These are phyloP conservation scores for Delia radicum DNA, from an alignment of 1,140 invertebrate species.

Conservation along the genomic window DNA sequence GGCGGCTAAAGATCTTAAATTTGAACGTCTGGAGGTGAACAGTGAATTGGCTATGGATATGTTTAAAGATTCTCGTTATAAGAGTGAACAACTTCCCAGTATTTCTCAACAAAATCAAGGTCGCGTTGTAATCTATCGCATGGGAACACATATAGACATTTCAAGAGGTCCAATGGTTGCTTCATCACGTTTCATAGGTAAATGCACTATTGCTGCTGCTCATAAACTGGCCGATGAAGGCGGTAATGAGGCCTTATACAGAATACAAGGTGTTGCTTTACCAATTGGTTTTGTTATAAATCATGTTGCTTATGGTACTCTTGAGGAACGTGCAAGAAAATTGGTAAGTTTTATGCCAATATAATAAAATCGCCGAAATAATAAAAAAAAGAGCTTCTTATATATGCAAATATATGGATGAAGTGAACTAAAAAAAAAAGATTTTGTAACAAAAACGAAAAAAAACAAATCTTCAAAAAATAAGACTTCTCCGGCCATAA, in stretches of 20 bases:
- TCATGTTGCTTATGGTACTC: constrained; percentile 76
- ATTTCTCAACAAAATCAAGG: constrained; percentile 66
- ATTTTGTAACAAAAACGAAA: no score
- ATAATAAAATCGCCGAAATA: no score
- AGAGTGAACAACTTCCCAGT: constrained; percentile 78
- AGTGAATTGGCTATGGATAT: constrained; percentile 75
- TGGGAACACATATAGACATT: constrained; percentile 86
- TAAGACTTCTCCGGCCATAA: no score
- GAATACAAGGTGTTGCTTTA: constrained; percentile 88
- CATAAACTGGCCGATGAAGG: constrained; percentile 64
- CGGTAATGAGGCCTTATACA: constrained; percentile 65
- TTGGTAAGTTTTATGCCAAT: constrained; percentile 62
- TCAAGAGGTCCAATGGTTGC: constrained; percentile 87
- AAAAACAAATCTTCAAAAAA: no score
- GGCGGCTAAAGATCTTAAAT: constrained; percentile 61
- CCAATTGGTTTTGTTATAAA: constrained; percentile 76
- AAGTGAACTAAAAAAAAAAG: no score
- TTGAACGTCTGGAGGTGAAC: constrained; percentile 77
- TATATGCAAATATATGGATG: no score
- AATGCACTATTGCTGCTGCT: constrained; percentile 72
- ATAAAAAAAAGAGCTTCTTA: no score
- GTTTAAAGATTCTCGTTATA: constrained; percentile 84
- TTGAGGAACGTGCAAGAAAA: constrained; percentile 74
- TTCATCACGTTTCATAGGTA: constrained; percentile 72
- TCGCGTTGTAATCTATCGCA: constrained; percentile 76